A percentile compares a stretch with the other conserved stretches of the same genome.
Evolutionary conservation across 1,140 invertebrate genomes (phyloP).

Genomic region (Heliothis virescens): DNA sequence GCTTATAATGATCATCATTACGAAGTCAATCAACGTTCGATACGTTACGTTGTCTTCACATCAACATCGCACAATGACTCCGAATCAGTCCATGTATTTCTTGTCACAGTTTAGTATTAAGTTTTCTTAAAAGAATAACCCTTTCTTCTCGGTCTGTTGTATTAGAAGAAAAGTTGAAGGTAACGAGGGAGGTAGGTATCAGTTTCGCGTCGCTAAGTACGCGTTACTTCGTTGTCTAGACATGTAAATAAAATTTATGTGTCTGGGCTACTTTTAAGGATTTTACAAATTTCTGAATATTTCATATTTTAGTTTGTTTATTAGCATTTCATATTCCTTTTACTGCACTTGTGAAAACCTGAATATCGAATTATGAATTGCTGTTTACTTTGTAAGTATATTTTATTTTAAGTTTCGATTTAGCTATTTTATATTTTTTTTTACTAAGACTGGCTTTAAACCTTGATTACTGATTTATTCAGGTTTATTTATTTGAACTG

Average conservation of each 20-base stretch:
- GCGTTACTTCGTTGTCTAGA: slow-evolving; percentile 44
- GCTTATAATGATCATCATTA: slow-evolving; percentile 11
- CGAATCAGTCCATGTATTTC: too few species aligned
- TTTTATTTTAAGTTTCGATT: too few species aligned
- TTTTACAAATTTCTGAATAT: slow-evolving; percentile 4
- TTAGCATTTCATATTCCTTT: slow-evolving; percentile 3
- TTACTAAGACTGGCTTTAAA: too few species aligned
- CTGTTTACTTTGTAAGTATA: too few species aligned
- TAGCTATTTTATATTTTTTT: too few species aligned
- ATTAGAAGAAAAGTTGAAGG: not conserved
- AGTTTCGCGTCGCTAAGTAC: slow-evolving; percentile 11
- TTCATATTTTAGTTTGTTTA: slow-evolving; percentile 11
- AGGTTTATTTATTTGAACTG: too few species aligned
- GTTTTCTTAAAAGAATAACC: not conserved
- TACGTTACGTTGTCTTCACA: not conserved
- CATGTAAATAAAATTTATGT: slow-evolving; percentile 48
- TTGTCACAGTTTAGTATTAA: too few species aligned
- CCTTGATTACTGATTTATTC: too few species aligned
- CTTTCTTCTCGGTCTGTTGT: not conserved
- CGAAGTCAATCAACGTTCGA: slow-evolving; percentile 6
- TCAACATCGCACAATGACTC: not conserved
- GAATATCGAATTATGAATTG: not conserved
- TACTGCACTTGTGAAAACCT: not conserved
- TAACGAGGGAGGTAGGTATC: not conserved
- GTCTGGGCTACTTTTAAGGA: slow-evolving; percentile 38